Base-by-base conservation (phyloP, 1,140 invertebrate genomes). In the Drosophila pectinifera region DNA sequence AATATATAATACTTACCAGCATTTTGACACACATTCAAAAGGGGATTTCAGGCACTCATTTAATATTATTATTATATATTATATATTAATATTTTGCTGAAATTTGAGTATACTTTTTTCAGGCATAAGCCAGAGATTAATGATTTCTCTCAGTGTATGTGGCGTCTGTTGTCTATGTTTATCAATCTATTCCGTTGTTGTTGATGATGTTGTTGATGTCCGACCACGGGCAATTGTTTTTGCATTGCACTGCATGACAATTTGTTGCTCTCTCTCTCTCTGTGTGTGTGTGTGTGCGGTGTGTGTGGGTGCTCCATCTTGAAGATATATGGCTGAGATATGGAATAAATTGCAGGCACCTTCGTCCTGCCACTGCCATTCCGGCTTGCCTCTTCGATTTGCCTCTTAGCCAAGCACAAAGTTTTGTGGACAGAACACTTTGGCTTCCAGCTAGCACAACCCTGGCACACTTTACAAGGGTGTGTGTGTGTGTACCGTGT, bases 111-210 rank as follows among this genome's bases (percentile, higher is more conserved):
- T n/a, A n/a, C n/a, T n/a, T n/a, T n/a, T n/a, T n/a, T n/a, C n/a
- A n/a, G n/a, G n/a, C n/a, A n/a, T n/a, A n/a, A n/a, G n/a, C n/a
- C n/a, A n/a, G n/a, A n/a, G n/a, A n/a, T n/a, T n/a, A n/a, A n/a
- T n/a, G n/a, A n/a, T 54, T 61, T 65, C 20, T 39, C 11, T 36
- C 53, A 34, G 64, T 65, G 34, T 11, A 20, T 57, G 45, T 51
- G 63, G 39, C 67, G 46, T 85, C 63, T 81, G 78, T 78, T 78
- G 69, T 68, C 54, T 53, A 72, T 82, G 74, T 86, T 85, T 81
- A 85, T 85, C 82, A 86, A 86, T 86, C 73, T 65, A 85, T 69
- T 68, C 38, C 73, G 64, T 59, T 73, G 62, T 82, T 59, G 59
- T 77, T 76, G 70, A 55, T 57, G 58, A 48, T 70, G 70, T 49